Evolutionary conservation across 2,113 vertebrate genomes (phyloP), one percentile per base, ranked within the genome.

Genomic region (Melanocharis versteri): DNA sequence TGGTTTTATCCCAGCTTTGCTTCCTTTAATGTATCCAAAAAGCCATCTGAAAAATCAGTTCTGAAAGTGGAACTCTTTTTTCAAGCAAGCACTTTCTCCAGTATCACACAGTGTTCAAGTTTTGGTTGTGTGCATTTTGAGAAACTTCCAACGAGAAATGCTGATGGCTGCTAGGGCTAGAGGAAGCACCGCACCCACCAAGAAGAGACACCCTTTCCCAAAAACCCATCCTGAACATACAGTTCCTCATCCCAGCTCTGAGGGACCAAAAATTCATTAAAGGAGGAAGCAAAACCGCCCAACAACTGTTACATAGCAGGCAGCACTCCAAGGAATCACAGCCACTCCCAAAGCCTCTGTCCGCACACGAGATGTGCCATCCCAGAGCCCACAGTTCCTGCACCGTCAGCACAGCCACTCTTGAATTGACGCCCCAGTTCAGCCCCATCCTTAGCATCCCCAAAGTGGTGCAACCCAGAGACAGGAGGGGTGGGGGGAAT

Each of bases 241-340:
- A 83, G 62, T 62, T 95, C 64, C 58, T 76, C 68, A 93, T 58
- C 44, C 40, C 5, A 7, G 68, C 72, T 68, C 60, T 0, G 4
- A 78, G 37, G 56, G 39, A 30, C 21, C 24, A 22, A 83, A 94
- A 47, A 81, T 47, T 73, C 79, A 81, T 39, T 83, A 61, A 68
- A 93, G n/a, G 86, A 87, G 57, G 91, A 93, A 90, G 58, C 13
- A 77, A 95, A 94, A 83, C 47, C 72, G 78, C 50, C 37, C 57
- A 87, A 51, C 45, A 61, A 69, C 35, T 1, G 0, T 78, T 54
- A 91, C 57, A 33, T 24, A 91, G 81, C 54, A 80, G n/a, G 13
- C 31, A 3, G 71, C 42, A 47, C 50, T 26, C 22, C 3, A 3
- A 47, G 79, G 23, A 83, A 73, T 31, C 28, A 4, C 21, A 79